Percentiles rank a stretch among this genome's conserved stretches.
These are phyloP conservation scores for Cheilosia pagana DNA, from an alignment of 2,888 invertebrate species.

Conservation along the genomic window DNA sequence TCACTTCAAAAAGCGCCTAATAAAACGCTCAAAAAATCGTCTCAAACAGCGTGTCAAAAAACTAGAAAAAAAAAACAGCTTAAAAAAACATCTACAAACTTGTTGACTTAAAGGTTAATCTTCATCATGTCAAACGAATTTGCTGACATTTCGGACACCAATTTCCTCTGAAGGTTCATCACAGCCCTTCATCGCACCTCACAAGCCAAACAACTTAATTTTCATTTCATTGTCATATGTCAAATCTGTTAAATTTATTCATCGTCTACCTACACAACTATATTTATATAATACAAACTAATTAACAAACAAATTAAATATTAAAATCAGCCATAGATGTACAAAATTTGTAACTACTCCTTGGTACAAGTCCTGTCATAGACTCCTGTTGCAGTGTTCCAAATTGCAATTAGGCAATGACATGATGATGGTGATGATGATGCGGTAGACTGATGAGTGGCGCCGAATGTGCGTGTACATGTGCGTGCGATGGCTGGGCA, in stretches of 20 bases:
- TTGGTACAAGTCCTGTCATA: constrained; percentile 13
- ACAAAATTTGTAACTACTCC: not conserved
- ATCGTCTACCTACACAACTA: constrained; percentile 12
- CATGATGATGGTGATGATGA: constrained; percentile 78
- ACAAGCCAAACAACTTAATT: too few relatives aligned
- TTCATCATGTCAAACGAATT: too few relatives aligned
- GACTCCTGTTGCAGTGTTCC: constrained; percentile 8
- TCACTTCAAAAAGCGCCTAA: too few relatives aligned
- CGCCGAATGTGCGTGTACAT: constrained; percentile 61
- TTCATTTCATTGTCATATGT: constrained; percentile 7
- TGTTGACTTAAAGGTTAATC: too few relatives aligned
- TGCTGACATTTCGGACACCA: too few relatives aligned
- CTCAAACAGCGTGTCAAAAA: too few relatives aligned
- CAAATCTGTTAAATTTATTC: constrained; percentile 37
- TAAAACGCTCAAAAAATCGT: too few relatives aligned
- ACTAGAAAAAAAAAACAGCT: too few relatives aligned
- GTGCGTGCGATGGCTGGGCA: constrained; percentile 64
- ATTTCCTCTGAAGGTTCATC: too few relatives aligned
- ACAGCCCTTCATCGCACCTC: too few relatives aligned
- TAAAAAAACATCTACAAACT: too few relatives aligned
- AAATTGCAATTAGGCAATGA: constrained; percentile 34
- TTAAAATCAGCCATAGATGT: constrained; percentile 13
- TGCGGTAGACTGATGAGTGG: constrained; percentile 66
- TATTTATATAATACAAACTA: not conserved
- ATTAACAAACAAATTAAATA: constrained; percentile 21